These are phyloP conservation scores for Drosophila peninsularis DNA, from an alignment of 2,888 invertebrate species.

Conservation along the genomic window DNA sequence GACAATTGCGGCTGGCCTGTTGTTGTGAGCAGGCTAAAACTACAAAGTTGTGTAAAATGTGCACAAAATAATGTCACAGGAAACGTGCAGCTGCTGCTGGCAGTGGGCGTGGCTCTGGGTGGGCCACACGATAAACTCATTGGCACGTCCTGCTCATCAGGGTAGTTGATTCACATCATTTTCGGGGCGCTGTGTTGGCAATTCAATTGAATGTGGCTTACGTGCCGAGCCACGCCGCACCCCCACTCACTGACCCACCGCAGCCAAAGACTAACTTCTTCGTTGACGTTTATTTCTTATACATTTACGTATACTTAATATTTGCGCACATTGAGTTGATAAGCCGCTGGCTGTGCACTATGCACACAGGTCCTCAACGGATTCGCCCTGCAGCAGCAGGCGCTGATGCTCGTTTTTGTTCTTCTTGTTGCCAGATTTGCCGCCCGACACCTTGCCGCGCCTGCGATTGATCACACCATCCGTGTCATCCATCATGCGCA, in stretches of 20 bases:
- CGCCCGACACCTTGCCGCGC: slow-evolving; percentile 71
- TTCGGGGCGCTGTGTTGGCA: slow-evolving; percentile 1
- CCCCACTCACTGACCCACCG: neutral
- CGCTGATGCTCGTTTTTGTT: slow-evolving; percentile 78
- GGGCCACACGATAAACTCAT: slow-evolving; percentile 29
- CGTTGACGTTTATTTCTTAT: slow-evolving; percentile 28
- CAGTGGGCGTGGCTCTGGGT: neutral
- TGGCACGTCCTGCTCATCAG: slow-evolving; percentile 50
- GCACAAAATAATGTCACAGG: slow-evolving; percentile 31
- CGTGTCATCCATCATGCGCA: slow-evolving; percentile 85
- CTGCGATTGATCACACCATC: slow-evolving; percentile 84
- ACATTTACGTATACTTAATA: slow-evolving; percentile 56
- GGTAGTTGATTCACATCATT: slow-evolving; percentile 22
- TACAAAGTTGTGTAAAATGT: slow-evolving; percentile 29
- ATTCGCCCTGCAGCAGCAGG: slow-evolving; percentile 82
- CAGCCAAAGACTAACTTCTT: slow-evolving; percentile 2
- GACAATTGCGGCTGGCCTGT: neutral
- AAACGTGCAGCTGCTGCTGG: slow-evolving; percentile 34
- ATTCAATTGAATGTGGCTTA: slow-evolving; percentile 39
- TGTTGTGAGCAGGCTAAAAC: neutral
- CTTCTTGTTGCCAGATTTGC: slow-evolving; percentile 78
- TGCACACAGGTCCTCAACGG: slow-evolving; percentile 83
- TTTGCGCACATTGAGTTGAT: slow-evolving; percentile 67
- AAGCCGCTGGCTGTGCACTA: slow-evolving; percentile 40
- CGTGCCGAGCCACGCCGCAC: neutral